These are phyloP conservation scores for Hydrolagus colliei DNA, from an alignment of 2,797 vertebrate species.

Conservation along the genomic window DNA sequence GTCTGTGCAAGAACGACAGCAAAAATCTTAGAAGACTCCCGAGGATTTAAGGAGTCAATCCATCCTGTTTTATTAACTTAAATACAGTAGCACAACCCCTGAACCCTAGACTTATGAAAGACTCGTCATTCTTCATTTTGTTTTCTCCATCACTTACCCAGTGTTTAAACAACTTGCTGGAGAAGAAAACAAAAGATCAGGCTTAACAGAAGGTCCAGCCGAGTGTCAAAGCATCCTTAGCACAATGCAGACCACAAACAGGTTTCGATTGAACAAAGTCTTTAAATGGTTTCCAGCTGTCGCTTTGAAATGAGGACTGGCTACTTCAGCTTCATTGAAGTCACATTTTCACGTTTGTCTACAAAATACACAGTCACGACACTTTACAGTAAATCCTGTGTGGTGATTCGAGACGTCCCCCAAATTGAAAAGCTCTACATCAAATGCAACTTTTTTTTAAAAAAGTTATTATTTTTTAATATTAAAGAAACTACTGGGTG, in stretches of 20 bases:
- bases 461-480: too few species aligned
- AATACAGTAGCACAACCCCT: slow-evolving; percentile 23
- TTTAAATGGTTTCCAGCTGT: neutral
- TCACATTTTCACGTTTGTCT: neutral
- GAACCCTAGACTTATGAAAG: neutral
- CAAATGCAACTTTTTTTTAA: too few species aligned
- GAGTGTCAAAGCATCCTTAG: neutral
- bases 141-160: neutral
- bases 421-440: too few species aligned
- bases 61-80: slow-evolving; percentile 20
- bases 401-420: too few species aligned
- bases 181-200: neutral
- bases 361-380: too few species aligned
- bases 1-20: slow-evolving; percentile 15
- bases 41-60: slow-evolving; percentile 7
- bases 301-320: neutral
- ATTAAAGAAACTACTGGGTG: too few species aligned
- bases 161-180: neutral
- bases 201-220: neutral
- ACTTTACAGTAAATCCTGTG: too few species aligned
- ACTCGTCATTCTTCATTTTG: slow-evolving; percentile 2
- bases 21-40: slow-evolving; percentile 19
- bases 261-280: neutral
- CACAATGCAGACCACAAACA: neutral
- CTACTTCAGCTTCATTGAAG: neutral